These are phyloP conservation scores for Drosophila multiciliata DNA, from an alignment of 2,888 invertebrate species.

Conservation along the genomic window DNA sequence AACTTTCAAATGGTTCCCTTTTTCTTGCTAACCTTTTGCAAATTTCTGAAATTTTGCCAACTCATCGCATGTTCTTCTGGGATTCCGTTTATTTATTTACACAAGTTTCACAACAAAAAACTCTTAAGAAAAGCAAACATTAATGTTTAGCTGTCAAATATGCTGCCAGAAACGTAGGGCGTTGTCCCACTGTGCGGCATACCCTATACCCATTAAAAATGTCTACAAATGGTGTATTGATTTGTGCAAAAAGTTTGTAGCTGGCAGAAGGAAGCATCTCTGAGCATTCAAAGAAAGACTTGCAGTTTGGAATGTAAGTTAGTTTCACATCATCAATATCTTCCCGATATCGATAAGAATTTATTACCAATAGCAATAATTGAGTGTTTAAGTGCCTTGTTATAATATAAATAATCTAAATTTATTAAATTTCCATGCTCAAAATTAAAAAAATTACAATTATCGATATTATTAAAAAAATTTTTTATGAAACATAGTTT, in stretches of 20 bases:
- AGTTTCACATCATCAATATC: background rate
- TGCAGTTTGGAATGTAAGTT: background rate
- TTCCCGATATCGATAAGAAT: background rate
- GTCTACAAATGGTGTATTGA: background rate
- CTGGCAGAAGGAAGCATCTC: background rate
- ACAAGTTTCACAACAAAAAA: background rate
- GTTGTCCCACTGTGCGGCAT: constrained; percentile 13
- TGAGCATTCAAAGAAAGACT: background rate
- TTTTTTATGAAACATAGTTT: background rate
- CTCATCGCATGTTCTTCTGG: constrained; percentile 10
- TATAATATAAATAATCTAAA: background rate
- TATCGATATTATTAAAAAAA: background rate
- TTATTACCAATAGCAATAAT: background rate
- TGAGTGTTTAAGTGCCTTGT: too few relatives aligned
- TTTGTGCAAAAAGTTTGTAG: background rate
- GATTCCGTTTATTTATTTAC: constrained; percentile 22
- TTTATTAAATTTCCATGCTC: too few relatives aligned
- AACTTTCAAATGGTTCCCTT: constrained; percentile 1
- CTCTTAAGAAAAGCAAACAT: constrained; percentile 9
- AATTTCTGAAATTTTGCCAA: constrained; percentile 1
- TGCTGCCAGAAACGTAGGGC: background rate
- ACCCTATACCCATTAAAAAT: background rate
- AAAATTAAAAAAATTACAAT: too few relatives aligned
- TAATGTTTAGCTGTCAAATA: constrained; percentile 16
- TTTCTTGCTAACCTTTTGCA: background rate